Evolutionary conservation across 2,888 invertebrate genomes (phyloP).

Genomic region (Epinotia bilunana): DNA sequence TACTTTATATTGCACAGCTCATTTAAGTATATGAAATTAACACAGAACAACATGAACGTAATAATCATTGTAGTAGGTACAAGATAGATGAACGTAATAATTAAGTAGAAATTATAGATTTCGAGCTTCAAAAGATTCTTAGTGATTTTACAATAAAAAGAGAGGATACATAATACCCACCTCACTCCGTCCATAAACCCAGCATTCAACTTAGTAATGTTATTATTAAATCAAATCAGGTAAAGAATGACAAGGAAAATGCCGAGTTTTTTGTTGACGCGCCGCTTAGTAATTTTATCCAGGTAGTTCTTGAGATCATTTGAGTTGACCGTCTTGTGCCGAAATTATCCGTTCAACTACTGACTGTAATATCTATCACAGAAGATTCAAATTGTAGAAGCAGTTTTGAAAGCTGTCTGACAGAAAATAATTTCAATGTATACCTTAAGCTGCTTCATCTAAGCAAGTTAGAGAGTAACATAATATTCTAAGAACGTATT

Average conservation of each 20-base stretch:
- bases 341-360: background rate
- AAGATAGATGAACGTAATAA: no score
- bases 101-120: no score
- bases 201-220: background rate
- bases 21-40: no score
- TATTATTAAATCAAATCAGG: constrained; percentile 16
- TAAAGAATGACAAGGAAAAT: background rate
- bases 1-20: no score
- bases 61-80: no score
- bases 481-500: constrained; percentile 5
- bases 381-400: background rate
- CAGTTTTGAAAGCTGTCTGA: background rate
- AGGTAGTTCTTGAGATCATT: constrained; percentile 15
- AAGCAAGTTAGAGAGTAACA: constrained; percentile 10
- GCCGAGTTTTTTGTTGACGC: background rate
- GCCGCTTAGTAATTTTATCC: constrained; percentile 22
- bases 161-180: no score
- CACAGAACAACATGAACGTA: no score
- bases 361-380: background rate
- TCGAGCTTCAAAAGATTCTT: no score
- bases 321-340: background rate
- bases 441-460: constrained; percentile 3
- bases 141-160: no score
- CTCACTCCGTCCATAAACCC: background rate
- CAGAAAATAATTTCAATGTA: background rate